Percentiles rank a stretch among this genome's conserved stretches.
Evolutionary conservation across 2,797 vertebrate genomes (phyloP).

Genomic region (Anguilla pacifica): DNA sequence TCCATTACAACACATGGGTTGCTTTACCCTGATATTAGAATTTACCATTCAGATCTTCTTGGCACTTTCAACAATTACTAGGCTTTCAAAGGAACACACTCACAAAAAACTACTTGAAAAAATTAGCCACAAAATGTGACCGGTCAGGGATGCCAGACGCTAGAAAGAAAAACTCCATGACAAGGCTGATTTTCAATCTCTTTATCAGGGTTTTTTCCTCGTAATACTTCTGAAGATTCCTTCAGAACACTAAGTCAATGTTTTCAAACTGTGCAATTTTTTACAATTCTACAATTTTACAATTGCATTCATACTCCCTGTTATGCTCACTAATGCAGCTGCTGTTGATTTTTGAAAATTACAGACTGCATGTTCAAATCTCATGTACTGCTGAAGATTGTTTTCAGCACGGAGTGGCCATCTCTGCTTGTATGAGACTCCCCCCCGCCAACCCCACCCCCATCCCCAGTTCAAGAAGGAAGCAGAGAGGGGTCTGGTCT

Average conservation of each 20-base stretch:
- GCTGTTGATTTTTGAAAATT: neutral
- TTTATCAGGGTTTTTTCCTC: neutral
- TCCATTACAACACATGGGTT: neutral
- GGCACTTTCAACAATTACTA: neutral
- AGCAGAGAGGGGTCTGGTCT: constrained; percentile 69
- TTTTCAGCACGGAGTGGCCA: constrained; percentile 37
- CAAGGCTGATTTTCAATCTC: neutral
- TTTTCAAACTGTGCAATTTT: neutral
- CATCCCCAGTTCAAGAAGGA: constrained; percentile 42
- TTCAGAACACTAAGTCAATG: neutral
- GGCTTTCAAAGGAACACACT: neutral
- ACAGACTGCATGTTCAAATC: neutral
- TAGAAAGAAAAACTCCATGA: neutral
- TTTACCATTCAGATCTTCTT: neutral
- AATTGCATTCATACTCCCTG: neutral
- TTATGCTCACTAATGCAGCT: neutral
- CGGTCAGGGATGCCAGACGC: neutral
- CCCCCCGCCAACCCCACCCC: constrained; percentile 31
- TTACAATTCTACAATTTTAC: too few species aligned
- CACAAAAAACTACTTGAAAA: neutral
- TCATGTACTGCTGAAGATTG: neutral
- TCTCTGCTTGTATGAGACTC: constrained; percentile 60
- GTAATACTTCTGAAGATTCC: neutral
- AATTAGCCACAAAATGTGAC: neutral
- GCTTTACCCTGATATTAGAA: neutral